Evolutionary conservation across 92 coral and sea anemone genomes (phyloP), one percentile per base, ranked within the genome.

Genomic region (Zoanthus solanderi): DNA sequence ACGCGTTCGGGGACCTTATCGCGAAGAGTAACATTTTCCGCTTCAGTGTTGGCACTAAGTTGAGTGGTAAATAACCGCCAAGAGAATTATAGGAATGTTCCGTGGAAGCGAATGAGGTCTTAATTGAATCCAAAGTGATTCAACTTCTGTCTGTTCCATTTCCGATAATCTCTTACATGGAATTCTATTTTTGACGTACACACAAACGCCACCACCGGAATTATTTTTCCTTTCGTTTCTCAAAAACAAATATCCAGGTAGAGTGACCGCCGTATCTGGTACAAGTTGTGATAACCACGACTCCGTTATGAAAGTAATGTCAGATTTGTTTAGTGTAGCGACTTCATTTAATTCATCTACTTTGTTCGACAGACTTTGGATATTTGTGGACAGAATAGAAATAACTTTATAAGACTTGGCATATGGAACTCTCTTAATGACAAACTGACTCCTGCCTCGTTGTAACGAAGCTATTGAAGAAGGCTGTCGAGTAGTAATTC

Each of bases 151-250:
- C 56, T 89, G 85, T 73, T 76, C 89, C 50, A 75, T 73, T 46
- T 76, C 85, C 10, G 17, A 69, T 17, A 83, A 67, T 54, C 81
- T 75, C 83, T 89, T 89, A 50, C 91, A 83, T 23, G 91, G 91
- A 79, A 89, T 89, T 23, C 69, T 89, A 3, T 89, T n/a, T 32
- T 88, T 79, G 47, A 83, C 65, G 79, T 87, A 90, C 23, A 90
- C 84, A 63, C 92, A 86, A 42, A 90, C 90, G 53, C 92, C 92
- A 84, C 90, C 92, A 37, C 91, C 89, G 42, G 88, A 10, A 28
- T 68, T 17, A 53, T 87, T 81, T 45, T 34, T 56, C 58, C 91
- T 80, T 58, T 92, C 23, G 0, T 89, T 89, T 18, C 94, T 76
- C 75, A 92, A 89, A 37, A 89, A 48, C 57, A 81, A 45, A 50